Conservation (phyloP, 2,888 invertebrate species). For the Argynnis bischoffii region DNA sequence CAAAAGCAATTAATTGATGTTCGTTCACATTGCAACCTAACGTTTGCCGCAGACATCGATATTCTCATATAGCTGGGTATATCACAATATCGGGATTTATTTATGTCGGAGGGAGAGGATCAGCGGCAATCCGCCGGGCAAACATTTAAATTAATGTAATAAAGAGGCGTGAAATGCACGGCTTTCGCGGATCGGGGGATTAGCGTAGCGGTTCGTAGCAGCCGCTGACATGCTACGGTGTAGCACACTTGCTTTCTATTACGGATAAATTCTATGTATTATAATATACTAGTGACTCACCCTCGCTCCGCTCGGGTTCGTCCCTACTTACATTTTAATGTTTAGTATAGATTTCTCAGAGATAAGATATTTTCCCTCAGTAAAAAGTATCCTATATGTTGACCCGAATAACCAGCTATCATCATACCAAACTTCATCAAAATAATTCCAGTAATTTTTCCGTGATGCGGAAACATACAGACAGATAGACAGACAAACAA, state of each 20-base stretch:
- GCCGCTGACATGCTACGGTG: conserved; percentile 42
- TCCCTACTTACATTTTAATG: no score
- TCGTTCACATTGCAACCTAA: conserved; percentile 13
- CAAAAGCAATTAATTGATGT: conserved; percentile 20
- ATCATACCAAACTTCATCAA: no score
- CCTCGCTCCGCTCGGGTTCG: no score
- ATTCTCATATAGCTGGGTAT: conserved; percentile 24
- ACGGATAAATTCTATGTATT: neutral
- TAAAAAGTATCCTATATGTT: no score
- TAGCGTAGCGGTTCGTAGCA: conserved; percentile 52
- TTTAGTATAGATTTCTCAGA: no score
- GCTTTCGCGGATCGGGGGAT: conserved; percentile 66
- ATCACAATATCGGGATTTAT: conserved; percentile 50
- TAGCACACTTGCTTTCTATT: conserved; percentile 13
- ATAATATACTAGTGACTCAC: no score
- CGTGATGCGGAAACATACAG: no score
- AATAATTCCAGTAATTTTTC: no score
- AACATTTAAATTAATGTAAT: conserved; percentile 82
- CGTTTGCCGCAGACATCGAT: conserved; percentile 23
- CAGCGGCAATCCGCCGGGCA: conserved; percentile 61
- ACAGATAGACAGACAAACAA: no score
- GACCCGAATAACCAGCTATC: no score
- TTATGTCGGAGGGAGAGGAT: conserved; percentile 55
- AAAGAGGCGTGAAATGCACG: conserved; percentile 76
- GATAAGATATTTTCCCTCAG: no score